Evolutionary conservation across 2,113 vertebrate species (phyloP).

Genomic region (Mustelus asterias): DNA sequence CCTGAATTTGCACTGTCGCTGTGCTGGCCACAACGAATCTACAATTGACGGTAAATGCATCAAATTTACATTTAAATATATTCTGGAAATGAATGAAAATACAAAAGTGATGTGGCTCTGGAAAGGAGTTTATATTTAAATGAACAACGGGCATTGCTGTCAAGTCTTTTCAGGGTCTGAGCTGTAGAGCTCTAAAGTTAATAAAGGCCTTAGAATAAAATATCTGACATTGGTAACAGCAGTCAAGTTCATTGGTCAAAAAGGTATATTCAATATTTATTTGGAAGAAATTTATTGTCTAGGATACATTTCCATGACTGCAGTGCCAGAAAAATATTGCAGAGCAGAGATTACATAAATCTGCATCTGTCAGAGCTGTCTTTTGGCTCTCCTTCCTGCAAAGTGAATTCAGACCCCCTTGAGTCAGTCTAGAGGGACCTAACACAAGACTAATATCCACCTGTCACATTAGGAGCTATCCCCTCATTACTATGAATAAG

Average conservation of each 20-base stretch:
- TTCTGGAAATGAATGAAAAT: slow-evolving; percentile 25
- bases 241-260: slow-evolving; percentile 12
- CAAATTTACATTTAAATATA: slow-evolving; percentile 17
- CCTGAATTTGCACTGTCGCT: not conserved
- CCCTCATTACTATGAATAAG: not conserved
- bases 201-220: not conserved
- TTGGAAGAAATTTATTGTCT: slow-evolving; percentile 17
- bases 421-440: not conserved
- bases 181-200: not conserved
- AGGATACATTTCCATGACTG: not conserved
- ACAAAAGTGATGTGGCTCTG: not conserved
- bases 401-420: slow-evolving; percentile 18
- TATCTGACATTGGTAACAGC: slow-evolving; percentile 13
- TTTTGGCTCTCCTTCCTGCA: slow-evolving; percentile 16
- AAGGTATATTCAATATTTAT: slow-evolving; percentile 28
- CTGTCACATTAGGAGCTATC: slow-evolving; percentile 16
- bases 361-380: slow-evolving; percentile 10
- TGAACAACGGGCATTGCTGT: not conserved
- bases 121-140: slow-evolving; percentile 23
- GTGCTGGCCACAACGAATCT: not conserved
- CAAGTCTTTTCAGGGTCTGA: not conserved
- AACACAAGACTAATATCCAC: slow-evolving; percentile 10
- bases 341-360: slow-evolving; percentile 16
- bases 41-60: not conserved
- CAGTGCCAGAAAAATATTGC: not conserved